Conservation (phyloP, 2,888 invertebrate genomes). For the Cancer borealis region DNA sequence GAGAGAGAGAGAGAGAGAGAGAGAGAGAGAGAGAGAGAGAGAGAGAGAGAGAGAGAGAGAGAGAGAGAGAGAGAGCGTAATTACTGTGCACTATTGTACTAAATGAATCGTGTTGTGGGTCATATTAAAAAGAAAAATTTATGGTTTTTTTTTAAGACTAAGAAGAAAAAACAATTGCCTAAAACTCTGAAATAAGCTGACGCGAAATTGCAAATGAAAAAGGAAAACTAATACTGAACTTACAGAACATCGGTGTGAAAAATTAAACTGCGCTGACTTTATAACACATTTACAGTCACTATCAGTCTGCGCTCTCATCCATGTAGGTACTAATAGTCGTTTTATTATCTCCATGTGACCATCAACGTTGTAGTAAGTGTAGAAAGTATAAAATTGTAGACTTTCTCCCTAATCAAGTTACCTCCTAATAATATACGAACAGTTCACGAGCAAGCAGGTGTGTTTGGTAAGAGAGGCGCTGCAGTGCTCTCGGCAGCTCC, state of each 20-base stretch:
- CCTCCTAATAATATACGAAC: background rate
- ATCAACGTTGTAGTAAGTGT: background rate
- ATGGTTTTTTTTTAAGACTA: background rate
- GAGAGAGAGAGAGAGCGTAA: background rate
- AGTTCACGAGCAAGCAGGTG: background rate
- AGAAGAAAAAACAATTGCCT: background rate
- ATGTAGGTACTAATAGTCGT: background rate
- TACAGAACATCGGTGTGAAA: background rate
- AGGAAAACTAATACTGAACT: background rate
- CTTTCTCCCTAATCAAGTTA: background rate
- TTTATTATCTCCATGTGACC: background rate
- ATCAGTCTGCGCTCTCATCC: background rate
- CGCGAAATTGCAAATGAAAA: background rate
- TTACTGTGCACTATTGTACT: background rate
- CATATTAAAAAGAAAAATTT: background rate
- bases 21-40: background rate
- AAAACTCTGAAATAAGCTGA: background rate
- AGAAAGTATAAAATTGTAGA: background rate
- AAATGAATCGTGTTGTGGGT: background rate
- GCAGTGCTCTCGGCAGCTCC: background rate
- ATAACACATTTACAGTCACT: background rate
- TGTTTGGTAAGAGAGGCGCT: background rate
- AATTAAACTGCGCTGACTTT: no score
- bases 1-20: background rate
- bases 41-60: slow-evolving; percentile 1